These are phyloP conservation scores for Sebastes variabilis DNA, from an alignment of 2,797 vertebrate species.

Conservation along the genomic window DNA sequence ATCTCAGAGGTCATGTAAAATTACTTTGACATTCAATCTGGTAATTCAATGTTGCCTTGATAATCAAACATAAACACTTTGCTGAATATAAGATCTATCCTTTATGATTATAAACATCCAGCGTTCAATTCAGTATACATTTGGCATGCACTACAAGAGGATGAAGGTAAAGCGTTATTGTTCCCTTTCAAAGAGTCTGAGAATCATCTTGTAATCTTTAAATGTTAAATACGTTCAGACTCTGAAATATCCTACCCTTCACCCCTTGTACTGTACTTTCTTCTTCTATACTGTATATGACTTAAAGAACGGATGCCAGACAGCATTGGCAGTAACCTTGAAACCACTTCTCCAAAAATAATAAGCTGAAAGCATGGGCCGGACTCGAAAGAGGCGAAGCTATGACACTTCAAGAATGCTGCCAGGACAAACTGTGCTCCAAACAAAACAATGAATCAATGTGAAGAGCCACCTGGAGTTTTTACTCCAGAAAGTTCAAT, in stretches of 20 bases:
- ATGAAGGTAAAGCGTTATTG: background rate
- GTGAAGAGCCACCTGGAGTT: constrained; percentile 76
- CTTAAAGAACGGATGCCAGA: constrained; percentile 35
- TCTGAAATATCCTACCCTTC: background rate
- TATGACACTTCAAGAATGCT: constrained; percentile 67
- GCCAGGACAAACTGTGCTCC: constrained; percentile 74
- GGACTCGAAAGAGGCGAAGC: constrained; percentile 53
- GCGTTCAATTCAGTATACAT: background rate
- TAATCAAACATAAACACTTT: background rate
- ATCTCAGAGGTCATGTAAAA: background rate
- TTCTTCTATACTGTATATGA: background rate
- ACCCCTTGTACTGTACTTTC: background rate
- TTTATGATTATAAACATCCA: background rate
- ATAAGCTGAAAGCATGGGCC: constrained; percentile 66
- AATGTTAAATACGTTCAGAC: background rate
- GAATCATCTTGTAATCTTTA: background rate
- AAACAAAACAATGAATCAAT: constrained; percentile 79
- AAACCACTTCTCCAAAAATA: constrained; percentile 63
- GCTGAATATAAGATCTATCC: background rate
- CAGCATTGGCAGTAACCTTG: constrained; percentile 63
- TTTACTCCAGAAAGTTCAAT: constrained; percentile 68
- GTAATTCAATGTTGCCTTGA: background rate
- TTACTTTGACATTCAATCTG: background rate
- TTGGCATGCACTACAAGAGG: background rate
- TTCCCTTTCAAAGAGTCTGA: background rate